Conservation (phyloP, 2,113 vertebrate genomes). For the Gallinago media region DNA sequence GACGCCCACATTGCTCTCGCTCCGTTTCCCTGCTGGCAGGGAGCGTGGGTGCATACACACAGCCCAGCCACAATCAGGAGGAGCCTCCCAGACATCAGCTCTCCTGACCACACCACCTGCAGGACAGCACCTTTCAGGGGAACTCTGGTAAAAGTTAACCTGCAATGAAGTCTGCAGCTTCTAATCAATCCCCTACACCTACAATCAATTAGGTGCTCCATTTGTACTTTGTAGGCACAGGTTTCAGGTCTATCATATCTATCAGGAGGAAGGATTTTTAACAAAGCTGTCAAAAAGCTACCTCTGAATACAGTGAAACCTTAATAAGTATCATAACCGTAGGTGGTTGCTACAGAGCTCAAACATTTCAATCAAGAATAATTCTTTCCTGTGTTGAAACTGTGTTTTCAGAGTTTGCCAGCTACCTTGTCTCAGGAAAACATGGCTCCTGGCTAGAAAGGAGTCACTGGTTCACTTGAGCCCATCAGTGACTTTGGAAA, state of each 20-base stretch:
- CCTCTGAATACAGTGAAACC: not conserved
- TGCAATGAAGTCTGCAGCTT: not conserved
- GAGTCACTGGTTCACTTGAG: not conserved
- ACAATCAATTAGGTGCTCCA: not conserved
- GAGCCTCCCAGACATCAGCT: not conserved
- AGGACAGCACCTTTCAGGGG: not conserved
- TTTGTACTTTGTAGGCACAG: not conserved
- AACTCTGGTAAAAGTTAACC: not conserved
- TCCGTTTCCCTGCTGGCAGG: not conserved
- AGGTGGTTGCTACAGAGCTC: not conserved
- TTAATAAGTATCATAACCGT: not conserved
- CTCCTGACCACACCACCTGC: not conserved
- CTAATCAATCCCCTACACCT: not conserved
- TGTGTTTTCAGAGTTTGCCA: not conserved
- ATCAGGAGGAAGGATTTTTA: not conserved
- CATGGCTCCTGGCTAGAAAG: not conserved
- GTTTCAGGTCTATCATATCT: not conserved
- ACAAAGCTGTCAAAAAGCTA: not conserved
- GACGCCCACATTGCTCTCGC: accelerated
- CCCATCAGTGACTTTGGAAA: not conserved
- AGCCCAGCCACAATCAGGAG: not conserved
- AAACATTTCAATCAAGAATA: not conserved
- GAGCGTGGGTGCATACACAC: accelerated
- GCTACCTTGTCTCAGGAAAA: not conserved
- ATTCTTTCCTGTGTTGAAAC: not conserved